These are phyloP conservation scores for Rotaria sp. DNA, from an alignment of 2,888 invertebrate genomes.

Conservation along the genomic window DNA sequence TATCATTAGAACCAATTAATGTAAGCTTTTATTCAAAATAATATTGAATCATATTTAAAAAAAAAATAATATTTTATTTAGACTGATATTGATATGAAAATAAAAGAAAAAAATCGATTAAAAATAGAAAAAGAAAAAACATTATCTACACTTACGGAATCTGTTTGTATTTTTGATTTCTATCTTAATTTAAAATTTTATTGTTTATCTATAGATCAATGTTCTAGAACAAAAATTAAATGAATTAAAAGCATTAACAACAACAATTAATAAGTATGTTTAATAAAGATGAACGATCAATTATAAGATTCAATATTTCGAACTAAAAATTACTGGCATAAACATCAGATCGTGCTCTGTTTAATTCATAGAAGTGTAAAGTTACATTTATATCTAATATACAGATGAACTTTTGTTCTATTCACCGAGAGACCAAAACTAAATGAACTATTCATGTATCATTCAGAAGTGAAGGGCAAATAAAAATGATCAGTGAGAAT, in stretches of 20 bases:
- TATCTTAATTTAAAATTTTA: not conserved
- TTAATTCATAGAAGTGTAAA: no score
- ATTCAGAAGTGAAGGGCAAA: no score
- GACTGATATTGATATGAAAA: not conserved
- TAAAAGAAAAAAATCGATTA: not conserved
- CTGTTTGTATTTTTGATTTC: not conserved
- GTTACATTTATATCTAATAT: no score
- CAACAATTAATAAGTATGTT: not conserved
- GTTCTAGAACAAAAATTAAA: not conserved
- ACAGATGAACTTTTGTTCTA: no score
- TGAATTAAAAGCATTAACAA: slow-evolving; percentile 10
- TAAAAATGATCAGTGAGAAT: no score
- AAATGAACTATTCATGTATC: no score
- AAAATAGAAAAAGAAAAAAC: not conserved
- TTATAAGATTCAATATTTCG: not conserved
- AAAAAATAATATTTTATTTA: not conserved
- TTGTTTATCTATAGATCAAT: not conserved
- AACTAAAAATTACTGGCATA: not conserved
- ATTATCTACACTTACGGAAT: not conserved
- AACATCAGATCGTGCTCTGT: not conserved
- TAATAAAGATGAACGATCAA: not conserved
- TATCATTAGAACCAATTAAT: not conserved
- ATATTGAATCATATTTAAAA: not conserved
- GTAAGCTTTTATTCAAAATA: not conserved
- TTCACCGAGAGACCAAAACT: no score